Conservation (phyloP, 2,888 invertebrate species). For the Mongoloraphidia duomilia region DNA sequence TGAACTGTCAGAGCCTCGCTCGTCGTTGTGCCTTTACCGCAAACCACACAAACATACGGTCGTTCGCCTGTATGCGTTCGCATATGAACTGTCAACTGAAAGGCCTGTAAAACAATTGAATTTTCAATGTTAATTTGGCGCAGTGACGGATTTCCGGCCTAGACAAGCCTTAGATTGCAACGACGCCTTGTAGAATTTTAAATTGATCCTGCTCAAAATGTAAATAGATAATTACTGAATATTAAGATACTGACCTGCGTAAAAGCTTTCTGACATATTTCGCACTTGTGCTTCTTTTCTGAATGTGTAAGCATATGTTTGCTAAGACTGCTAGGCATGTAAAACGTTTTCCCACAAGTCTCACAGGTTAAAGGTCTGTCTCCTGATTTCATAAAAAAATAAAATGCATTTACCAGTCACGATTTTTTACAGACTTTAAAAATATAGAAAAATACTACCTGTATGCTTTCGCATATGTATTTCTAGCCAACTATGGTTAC, state of each 20-base stretch:
- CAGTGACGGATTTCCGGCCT: no score
- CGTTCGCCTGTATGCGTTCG: neutral
- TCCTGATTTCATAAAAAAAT: neutral
- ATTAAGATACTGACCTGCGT: neutral
- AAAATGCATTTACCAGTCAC: no score
- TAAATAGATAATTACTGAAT: no score
- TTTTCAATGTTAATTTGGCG: neutral
- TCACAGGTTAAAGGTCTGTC: constrained; percentile 11
- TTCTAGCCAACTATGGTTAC: constrained; percentile 11
- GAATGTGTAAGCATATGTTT: constrained; percentile 11
- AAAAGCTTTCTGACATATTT: constrained; percentile 3
- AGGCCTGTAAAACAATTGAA: neutral
- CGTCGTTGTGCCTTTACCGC: constrained; percentile 5
- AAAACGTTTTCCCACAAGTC: constrained; percentile 12
- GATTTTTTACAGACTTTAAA: no score
- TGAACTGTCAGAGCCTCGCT: neutral
- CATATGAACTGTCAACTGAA: constrained; percentile 1
- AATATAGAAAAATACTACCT: neutral
- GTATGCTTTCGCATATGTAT: constrained; percentile 11
- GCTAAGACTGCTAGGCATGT: constrained; percentile 10
- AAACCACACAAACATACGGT: constrained; percentile 1
- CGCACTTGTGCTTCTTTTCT: constrained; percentile 8
- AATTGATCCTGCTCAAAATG: no score
- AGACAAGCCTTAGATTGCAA: no score
- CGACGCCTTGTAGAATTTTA: no score